Base-by-base conservation (phyloP, 2,797 vertebrate species). In the Parambassis ranga region DNA sequence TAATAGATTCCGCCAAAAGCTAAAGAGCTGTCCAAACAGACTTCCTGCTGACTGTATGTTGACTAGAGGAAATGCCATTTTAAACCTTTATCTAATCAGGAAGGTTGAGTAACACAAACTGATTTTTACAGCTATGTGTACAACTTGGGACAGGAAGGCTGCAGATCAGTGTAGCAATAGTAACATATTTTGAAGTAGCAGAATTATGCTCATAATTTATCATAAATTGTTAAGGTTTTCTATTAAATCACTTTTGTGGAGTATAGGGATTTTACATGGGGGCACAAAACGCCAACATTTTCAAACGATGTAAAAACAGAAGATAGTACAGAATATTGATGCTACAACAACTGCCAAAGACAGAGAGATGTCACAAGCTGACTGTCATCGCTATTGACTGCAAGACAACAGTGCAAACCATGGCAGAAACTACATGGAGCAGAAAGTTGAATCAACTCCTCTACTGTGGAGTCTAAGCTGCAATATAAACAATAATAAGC, bases 41-140 rank as follows among this genome's bases (percentile, higher is more conserved):
- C 79, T 78, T 90, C 89, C 84, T 85, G 69, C 72, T 75, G 80
- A 82, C 59, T 71, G 48, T 23, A 74, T 67, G 66, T 50, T 75
- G 59, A 83, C 49, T 7, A 39, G 65, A 65, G 74, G 76, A 83
- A 84, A 79, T 63, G 71, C 75, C 28, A 28, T 65, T 83, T 83
- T 77, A 65, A 77, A 71, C 55, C 41, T 55, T 81, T 58, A 75
- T 84, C 79, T 82, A 30, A 83, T 80, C 83, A 77, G 74, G 65
- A 83, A 81, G 53, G 58, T 60, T 71, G 30, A 70, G 52, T 30
- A 65, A 51, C 39, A 43, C 26, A 47, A 43, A 63, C 35, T 35
- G 28, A 49, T 57, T 64, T 83, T 82, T 62, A 75, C 31, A 24
- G 57, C 52, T 26, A 39, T 30, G 24, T 41, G 26, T 26, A 31